phyloP scores from a whole-genome alignment of 1,140 invertebrate genomes.

The Heliconius hermathena region DNA sequence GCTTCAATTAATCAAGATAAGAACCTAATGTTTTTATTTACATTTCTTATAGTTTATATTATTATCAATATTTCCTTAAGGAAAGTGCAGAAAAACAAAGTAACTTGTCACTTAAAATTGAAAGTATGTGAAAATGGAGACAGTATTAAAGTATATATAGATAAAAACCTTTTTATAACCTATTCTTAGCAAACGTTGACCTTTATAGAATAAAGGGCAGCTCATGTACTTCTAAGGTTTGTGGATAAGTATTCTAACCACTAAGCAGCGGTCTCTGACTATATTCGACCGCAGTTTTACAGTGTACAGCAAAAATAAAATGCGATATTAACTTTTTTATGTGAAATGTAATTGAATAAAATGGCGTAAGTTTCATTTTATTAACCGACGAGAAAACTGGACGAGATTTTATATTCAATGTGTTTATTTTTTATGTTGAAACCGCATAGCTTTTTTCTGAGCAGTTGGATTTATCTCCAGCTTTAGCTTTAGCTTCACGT shows the following conservation, averaged over 20 bases:
- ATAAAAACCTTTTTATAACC: conserved; percentile 1
- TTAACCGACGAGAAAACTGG: too few relatives aligned
- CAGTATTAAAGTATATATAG: background rate
- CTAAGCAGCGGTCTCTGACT: background rate
- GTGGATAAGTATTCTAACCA: background rate
- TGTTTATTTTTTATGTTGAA: background rate
- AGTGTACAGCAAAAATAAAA: background rate
- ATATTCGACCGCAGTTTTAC: background rate
- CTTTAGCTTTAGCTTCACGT: too few relatives aligned
- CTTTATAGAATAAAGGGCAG: conserved; percentile 9
- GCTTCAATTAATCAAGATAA: too few relatives aligned
- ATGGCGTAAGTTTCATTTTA: background rate
- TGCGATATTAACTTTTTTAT: background rate
- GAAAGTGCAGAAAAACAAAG: too few relatives aligned
- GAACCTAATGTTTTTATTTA: too few relatives aligned
- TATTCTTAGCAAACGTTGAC: conserved; percentile 12
- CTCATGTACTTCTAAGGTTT: background rate
- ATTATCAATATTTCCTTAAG: too few relatives aligned
- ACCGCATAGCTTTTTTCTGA: too few relatives aligned
- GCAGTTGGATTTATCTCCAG: too few relatives aligned
- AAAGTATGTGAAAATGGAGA: background rate
- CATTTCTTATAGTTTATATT: too few relatives aligned
- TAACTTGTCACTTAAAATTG: background rate
- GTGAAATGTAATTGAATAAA: background rate
- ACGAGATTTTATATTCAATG: background rate